Evolutionary conservation across 64 coral and sea anemone species (phyloP).

Genomic region (Acropora yongei): DNA sequence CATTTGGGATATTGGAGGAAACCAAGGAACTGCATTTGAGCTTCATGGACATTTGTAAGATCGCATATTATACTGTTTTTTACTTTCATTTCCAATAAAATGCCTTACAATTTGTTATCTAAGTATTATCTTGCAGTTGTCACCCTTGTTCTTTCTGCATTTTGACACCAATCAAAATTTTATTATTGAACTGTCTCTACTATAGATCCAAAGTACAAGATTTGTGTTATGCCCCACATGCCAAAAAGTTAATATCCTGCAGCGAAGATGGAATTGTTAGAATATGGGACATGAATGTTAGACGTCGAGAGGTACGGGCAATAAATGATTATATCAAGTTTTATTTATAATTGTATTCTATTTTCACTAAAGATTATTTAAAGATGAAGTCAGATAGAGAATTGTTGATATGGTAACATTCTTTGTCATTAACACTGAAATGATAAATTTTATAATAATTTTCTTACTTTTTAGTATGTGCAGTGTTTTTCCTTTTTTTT

Average conservation of each 20-base stretch:
- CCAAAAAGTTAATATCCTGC: conserved; percentile 92
- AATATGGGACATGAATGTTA: conserved; percentile 93
- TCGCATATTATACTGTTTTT: not conserved
- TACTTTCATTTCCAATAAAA: no score
- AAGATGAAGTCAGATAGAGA: no score
- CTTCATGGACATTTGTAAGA: conserved; percentile 96
- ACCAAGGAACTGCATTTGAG: conserved; percentile 95
- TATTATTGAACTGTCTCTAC: not conserved
- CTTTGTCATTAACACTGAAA: no score
- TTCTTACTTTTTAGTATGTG: not conserved
- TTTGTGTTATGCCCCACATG: conserved; percentile 82
- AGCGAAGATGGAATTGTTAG: conserved; percentile 90
- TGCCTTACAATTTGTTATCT: no score
- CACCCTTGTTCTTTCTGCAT: not conserved
- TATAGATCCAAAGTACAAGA: conserved; percentile 84
- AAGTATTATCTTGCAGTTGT: not conserved
- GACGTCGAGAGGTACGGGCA: conserved; percentile 71
- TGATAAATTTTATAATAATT: no score
- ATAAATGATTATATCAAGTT: no score
- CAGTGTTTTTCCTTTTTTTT: not conserved
- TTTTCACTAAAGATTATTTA: no score
- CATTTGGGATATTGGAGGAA: conserved; percentile 97
- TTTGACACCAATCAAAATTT: not conserved
- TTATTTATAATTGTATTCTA: no score
- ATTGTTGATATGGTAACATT: no score